Base-by-base conservation (phyloP, 2,113 vertebrate species). In the Zosterops borbonicus region DNA sequence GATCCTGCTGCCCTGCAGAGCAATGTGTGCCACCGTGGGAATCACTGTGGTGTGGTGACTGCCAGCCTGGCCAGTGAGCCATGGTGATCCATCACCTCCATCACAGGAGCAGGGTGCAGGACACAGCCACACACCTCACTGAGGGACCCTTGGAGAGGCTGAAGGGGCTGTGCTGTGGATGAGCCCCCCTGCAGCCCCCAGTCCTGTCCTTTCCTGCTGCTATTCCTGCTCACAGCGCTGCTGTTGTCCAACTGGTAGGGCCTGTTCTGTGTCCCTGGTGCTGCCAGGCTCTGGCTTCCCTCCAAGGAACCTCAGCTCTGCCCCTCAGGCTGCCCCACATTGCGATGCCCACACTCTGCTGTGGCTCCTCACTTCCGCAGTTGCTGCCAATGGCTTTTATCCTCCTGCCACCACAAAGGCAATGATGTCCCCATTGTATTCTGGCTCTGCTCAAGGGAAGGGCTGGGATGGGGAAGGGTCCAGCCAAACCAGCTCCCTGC, bases 281-380 rank as follows among this genome's bases (percentile, higher is more conserved):
- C 60, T 71, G 53, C 41, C 17, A 25, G 69, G 41, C 50, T 82
- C 62, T 78, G 81, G 21, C 49, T 91, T 60, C 29, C 37, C 59
- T 80, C 42, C 71, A 63, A 52, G 18, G 52, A 92, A 2, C 37
- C 67, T 65, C 18, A 2, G 49, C 67, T 83, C 62, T 91, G 84
- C 47, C 16, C 35, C 65, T 7, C 0, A 1, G 47, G 76, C 76
- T 60, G 46, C 46, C 90, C 82, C 69, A 46, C 7, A 1, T n/a
- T 62, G n/a, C 1, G 0, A 5, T 53, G 68, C 68, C 63, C 63
- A 29, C 0, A 0, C 58, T 71, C 0, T 0, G 53, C 71, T 7
- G 2, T 18, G 80, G 49, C 53, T 87, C 68, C 63, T 77, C 11
- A 1, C 69, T 87, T 62, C 76, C 83, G 67, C 4, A 2, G 50